Conservation (phyloP, 2,888 invertebrate species). For the Tribolium freemani region DNA sequence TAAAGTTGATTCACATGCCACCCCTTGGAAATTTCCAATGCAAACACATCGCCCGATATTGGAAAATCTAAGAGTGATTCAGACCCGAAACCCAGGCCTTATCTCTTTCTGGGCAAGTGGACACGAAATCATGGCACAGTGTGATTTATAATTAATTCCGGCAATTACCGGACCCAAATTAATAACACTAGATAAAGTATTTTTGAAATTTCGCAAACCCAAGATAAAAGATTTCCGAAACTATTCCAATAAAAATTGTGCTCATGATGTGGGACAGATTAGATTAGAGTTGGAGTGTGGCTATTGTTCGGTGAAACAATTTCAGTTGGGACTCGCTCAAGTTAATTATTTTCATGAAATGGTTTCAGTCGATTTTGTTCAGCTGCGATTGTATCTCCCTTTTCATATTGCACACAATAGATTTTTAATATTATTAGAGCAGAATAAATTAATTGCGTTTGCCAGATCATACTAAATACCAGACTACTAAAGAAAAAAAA, state of each 20-base stretch:
- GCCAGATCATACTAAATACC: background rate
- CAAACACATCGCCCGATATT: constrained; percentile 32
- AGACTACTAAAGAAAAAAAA: background rate
- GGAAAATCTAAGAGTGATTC: constrained; percentile 29
- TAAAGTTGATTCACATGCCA: constrained; percentile 30
- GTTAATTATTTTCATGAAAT: constrained; percentile 32
- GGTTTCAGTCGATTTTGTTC: constrained; percentile 26
- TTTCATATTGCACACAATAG: constrained; percentile 28
- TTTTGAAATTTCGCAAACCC: too few relatives aligned
- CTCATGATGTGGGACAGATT: background rate
- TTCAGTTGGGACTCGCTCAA: constrained; percentile 19
- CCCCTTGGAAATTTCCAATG: constrained; percentile 28
- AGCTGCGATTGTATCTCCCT: constrained; percentile 14
- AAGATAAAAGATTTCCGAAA: background rate
- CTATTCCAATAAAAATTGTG: constrained; percentile 3
- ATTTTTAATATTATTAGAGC: constrained; percentile 23
- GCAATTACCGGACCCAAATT: constrained; percentile 10
- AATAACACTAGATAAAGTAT: too few relatives aligned
- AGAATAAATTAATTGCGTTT: constrained; percentile 25
- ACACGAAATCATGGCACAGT: constrained; percentile 9
- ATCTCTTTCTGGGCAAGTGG: constrained; percentile 33
- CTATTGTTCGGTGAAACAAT: constrained; percentile 28
- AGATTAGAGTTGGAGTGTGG: constrained; percentile 12
- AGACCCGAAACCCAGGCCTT: constrained; percentile 19
- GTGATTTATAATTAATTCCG: constrained; percentile 28